Percentiles rank a stretch among this genome's conserved stretches.
Evolutionary conservation across 64 coral and sea anemone genomes (phyloP).

Genomic region (Pachyseris speciosa): DNA sequence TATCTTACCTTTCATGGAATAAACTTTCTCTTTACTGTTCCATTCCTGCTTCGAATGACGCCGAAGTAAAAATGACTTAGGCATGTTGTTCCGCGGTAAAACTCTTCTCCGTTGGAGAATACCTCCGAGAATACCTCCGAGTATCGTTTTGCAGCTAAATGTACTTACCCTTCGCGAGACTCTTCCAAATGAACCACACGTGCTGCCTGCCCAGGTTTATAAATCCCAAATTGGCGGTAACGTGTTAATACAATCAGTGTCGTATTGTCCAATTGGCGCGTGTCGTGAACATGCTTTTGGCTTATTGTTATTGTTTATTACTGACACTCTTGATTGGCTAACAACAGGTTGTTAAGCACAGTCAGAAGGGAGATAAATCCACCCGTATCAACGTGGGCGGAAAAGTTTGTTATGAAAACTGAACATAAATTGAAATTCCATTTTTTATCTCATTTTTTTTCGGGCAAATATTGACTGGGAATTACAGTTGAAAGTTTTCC

Average conservation of each 20-base stretch:
- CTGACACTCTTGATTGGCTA: constrained; percentile 36
- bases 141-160: not conserved
- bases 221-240: constrained; percentile 13
- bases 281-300: constrained; percentile 6
- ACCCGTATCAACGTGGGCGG: not conserved
- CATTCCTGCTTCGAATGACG: constrained; percentile 30
- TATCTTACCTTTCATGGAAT: not conserved
- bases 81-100: not conserved
- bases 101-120: not conserved
- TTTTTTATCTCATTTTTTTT: not conserved
- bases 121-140: not conserved
- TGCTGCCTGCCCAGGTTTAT: not conserved
- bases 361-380: not conserved
- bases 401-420: not conserved
- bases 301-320: constrained; percentile 34
- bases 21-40: constrained; percentile 9
- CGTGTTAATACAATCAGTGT: constrained; percentile 49
- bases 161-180: not conserved
- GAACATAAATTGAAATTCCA: not conserved
- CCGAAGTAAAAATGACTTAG: constrained; percentile 40
- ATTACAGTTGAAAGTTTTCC: not conserved
- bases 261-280: constrained; percentile 19
- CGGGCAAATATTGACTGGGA: not conserved
- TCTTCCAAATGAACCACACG: constrained; percentile 19
- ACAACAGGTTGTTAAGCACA: constrained; percentile 52